A percentile compares a stretch with the other conserved stretches of the same genome.
phyloP scores from a whole-genome alignment of 2,797 vertebrate genomes.

The Pseudochirops corinnae region DNA sequence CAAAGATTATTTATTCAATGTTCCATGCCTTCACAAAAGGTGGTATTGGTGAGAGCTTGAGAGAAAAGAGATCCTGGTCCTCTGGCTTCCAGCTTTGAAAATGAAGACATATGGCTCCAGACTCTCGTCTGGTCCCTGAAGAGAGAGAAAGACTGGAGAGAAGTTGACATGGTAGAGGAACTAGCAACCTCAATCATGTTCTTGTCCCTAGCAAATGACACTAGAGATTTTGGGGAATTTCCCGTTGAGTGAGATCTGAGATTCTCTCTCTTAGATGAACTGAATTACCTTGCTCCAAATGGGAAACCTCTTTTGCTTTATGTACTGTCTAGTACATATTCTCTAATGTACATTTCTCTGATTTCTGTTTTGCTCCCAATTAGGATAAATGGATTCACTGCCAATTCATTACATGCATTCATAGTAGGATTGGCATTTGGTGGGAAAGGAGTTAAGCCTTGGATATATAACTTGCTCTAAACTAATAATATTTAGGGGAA shows the following conservation, averaged over 20 bases:
- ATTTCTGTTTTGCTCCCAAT: background rate
- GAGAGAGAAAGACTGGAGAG: background rate
- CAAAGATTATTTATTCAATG: background rate
- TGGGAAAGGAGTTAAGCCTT: background rate
- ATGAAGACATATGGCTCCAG: background rate
- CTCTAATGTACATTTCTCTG: background rate
- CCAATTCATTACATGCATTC: background rate
- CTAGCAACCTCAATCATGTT: background rate
- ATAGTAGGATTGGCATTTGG: background rate
- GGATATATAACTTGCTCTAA: background rate
- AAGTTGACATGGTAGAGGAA: background rate
- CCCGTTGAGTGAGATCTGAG: background rate
- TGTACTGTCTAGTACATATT: background rate
- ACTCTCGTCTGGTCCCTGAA: background rate
- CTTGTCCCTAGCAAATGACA: background rate
- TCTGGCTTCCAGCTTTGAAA: background rate
- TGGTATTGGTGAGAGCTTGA: background rate
- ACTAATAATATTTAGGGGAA: background rate
- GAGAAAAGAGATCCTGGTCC: background rate
- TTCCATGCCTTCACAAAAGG: background rate
- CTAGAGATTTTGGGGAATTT: background rate
- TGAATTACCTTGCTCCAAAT: background rate
- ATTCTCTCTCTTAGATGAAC: background rate
- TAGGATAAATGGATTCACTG: background rate
- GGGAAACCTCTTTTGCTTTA: background rate